Base-by-base conservation (phyloP, 2,888 invertebrate genomes). In the Eupsilia transversa region DNA sequence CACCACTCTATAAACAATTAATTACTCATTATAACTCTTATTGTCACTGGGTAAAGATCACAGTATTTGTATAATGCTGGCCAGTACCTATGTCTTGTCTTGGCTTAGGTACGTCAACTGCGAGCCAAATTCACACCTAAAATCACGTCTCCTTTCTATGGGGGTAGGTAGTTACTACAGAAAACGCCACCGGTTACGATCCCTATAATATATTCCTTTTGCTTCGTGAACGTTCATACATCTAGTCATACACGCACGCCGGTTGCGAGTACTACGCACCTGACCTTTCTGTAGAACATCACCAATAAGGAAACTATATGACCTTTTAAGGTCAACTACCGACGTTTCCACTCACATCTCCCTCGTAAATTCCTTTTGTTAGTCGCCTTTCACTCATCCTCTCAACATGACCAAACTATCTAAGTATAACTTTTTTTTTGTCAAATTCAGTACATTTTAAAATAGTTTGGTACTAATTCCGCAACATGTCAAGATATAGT, bases 1-100 rank as follows among this genome's bases (percentile, higher is more conserved):
- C 80, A 60, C 0, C 75, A 66, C 66, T 60, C 63, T 64, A 35
- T 56, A 41, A 56, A 64, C 66, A 72, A 77, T 79, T 64, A 77
- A 61, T 76, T 61, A 56, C 27, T 72, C 68, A 72, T 41, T 56
- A 12, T 14, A 41, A 70, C 68, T 74, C 10, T 72, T 63, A 75
- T 76, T 46, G 64, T 27, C 41, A 17, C n/a, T 35, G 41, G 0
- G 20, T 57, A 79, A 79, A 72, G 64, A 74, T 70, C 73, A 65
- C 6, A 65, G 69, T 64, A 61, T n/a, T 49, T 65, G 12, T 49
- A n/a, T 1, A 30, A 2, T 23, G 3, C 0, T 46, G 9, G 6
- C 66, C 60, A 74, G 20, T 60, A n/a, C n/a, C n/a, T n/a, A n/a
- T n/a, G n/a, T n/a, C n/a, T n/a, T n/a, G n/a, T n/a, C n/a, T n/a